phyloP scores from a whole-genome alignment of 2,113 vertebrate species.

The Ariopsis seemanni region DNA sequence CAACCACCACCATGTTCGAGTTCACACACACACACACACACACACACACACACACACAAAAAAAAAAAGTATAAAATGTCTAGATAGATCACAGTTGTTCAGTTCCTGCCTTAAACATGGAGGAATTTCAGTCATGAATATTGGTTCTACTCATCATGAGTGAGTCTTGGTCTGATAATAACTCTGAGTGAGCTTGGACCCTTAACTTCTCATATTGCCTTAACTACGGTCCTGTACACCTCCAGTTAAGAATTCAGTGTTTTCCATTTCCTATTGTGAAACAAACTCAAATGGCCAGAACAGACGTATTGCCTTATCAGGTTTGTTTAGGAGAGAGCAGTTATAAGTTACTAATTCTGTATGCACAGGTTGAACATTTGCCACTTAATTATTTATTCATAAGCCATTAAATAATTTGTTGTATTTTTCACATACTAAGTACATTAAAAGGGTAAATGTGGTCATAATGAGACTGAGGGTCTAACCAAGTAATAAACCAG shows the following conservation, averaged over 20 bases:
- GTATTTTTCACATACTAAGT: background rate
- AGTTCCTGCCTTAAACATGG: background rate
- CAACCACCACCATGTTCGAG: background rate
- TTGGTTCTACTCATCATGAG: background rate
- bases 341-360: background rate
- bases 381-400: background rate
- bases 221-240: background rate
- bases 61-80: background rate
- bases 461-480: background rate
- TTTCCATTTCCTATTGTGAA: constrained; percentile 3
- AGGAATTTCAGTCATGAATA: background rate
- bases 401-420: background rate
- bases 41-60: background rate
- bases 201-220: background rate
- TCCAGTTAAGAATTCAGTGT: background rate
- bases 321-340: background rate
- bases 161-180: too few species aligned
- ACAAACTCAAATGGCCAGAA: background rate
- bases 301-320: background rate
- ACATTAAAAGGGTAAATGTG: background rate
- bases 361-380: background rate
- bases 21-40: background rate
- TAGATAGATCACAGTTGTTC: background rate
- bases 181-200: background rate
- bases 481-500: background rate